These are phyloP conservation scores for Himalopsyche phryganea DNA, from an alignment of 1,140 invertebrate species.

Conservation along the genomic window DNA sequence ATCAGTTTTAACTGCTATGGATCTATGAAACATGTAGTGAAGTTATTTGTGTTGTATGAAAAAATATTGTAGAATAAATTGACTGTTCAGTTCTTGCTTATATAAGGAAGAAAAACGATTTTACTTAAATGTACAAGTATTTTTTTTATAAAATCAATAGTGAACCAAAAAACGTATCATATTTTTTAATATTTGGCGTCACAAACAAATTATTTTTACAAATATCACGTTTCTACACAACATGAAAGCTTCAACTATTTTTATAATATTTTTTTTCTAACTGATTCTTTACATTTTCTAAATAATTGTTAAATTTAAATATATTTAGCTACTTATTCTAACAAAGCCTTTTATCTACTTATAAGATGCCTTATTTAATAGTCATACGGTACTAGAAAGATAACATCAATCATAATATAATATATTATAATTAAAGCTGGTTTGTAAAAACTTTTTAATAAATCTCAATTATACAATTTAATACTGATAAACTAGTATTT, in stretches of 20 bases:
- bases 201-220: neutral
- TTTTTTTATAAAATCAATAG: too few relatives aligned
- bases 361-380: neutral
- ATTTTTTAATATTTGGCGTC: too few relatives aligned
- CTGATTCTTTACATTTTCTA: slow-evolving; percentile 14
- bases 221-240: slow-evolving; percentile 32
- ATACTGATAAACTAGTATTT: neutral
- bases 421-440: neutral
- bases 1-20: too few relatives aligned
- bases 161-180: too few relatives aligned
- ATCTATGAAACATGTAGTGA: too few relatives aligned
- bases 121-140: too few relatives aligned
- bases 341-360: slow-evolving; percentile 16
- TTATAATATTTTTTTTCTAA: slow-evolving; percentile 23
- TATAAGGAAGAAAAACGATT: too few relatives aligned
- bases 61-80: too few relatives aligned
- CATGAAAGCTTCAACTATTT: slow-evolving; percentile 28
- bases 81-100: too few relatives aligned
- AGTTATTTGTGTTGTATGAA: too few relatives aligned
- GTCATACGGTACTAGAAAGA: neutral
- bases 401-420: neutral
- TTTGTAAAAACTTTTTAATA: neutral
- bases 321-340: slow-evolving; percentile 24
- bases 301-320: slow-evolving; percentile 4
- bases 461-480: neutral